Base-by-base conservation (phyloP, 1,140 invertebrate species). In the Lucilia cuprina region DNA sequence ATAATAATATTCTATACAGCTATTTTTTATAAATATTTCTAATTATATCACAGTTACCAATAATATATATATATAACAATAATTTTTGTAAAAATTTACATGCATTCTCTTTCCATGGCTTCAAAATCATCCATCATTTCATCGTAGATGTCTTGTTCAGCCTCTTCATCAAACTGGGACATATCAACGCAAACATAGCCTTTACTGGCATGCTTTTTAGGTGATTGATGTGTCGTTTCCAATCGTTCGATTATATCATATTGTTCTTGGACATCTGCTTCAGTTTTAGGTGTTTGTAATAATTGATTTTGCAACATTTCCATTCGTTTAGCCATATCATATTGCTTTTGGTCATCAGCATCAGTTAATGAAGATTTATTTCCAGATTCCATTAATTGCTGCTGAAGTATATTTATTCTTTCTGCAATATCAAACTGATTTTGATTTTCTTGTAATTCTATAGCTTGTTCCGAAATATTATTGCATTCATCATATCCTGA, bases 61-160 rank as follows among this genome's bases (percentile, higher is more conserved):
- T 12, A 55, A 55, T 55, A 55, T 5, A 55, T n/a, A 17, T 2
- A 55, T 55, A 14, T 14, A 8, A 55, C 7, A 41, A 41, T 41
- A 41, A 41, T 60, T 60, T 60, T 60, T n/a, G 14, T 25, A 21
- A 17, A 70, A 9, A 21, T 70, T 70, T 70, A 70, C 5, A 17
- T 17, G 19, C 65, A 70, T 50, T 50, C 77, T 13, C 19, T 49
- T 80, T 80, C 77, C 41, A 80, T 12, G 2, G 77, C 77, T 50
- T 80, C 77, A 50, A 80, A 80, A 49, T 80, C 77, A 21, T n/a
- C 41, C n/a, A 80, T 41, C 17, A 17, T 17, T n/a, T 60, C 55
- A n/a, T 60, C 55, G 14, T 60, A 60, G 14, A 41, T 70, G n/a
- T 21, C 65, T 70, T 70, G n/a, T 41, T 41, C 41, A 8, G 41